Evolutionary conservation across 2,888 invertebrate genomes (phyloP).

Genomic region (Syrphus vitripennis): DNA sequence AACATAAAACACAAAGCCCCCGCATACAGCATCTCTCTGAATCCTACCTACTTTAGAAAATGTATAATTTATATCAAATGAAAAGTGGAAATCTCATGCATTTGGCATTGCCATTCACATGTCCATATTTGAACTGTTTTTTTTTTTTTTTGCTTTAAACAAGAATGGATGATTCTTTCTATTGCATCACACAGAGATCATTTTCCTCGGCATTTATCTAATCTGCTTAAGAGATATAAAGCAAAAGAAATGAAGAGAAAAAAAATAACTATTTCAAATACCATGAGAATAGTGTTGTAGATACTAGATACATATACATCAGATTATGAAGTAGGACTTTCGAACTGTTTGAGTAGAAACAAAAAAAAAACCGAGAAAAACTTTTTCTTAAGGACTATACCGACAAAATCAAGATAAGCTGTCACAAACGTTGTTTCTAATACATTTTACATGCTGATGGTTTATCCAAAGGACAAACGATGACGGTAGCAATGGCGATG

Average conservation of each 20-base stretch:
- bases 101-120: constrained; percentile 45
- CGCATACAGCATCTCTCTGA: background rate
- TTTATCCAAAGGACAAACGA: background rate
- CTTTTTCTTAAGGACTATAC: background rate
- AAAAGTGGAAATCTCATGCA: constrained; percentile 32
- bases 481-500: background rate
- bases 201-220: constrained; percentile 44
- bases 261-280: background rate
- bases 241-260: background rate
- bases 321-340: constrained; percentile 18
- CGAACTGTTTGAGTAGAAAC: background rate
- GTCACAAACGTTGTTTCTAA: constrained; percentile 1
- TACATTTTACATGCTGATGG: constrained; percentile 15
- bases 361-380: background rate
- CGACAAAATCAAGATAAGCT: constrained; percentile 6
- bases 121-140: constrained; percentile 39
- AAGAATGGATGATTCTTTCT: constrained; percentile 14
- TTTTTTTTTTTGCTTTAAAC: too few species aligned
- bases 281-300: background rate
- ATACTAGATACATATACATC: constrained; percentile 8
- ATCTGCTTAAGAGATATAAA: constrained; percentile 59
- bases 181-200: constrained; percentile 8
- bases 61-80: constrained; percentile 47
- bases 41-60: background rate
- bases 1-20: constrained; percentile 25